Percentiles rank a stretch among this genome's conserved stretches.
These are phyloP conservation scores for Gambusia holbrooki DNA, from an alignment of 2,113 vertebrate species.

Conservation along the genomic window DNA sequence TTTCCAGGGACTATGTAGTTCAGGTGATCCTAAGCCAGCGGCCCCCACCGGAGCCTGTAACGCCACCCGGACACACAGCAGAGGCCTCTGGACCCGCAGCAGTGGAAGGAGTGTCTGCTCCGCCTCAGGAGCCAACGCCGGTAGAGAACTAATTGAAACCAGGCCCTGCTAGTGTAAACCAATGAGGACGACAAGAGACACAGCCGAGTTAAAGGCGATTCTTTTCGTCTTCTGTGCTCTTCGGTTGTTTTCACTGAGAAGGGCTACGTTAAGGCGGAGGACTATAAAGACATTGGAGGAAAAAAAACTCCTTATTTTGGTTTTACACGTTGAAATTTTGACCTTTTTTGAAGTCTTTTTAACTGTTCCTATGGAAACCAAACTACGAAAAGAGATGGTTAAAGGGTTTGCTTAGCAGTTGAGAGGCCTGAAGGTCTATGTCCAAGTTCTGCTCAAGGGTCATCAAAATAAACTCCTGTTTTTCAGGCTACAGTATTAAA, in stretches of 20 bases:
- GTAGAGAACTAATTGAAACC: slow-evolving; percentile 85
- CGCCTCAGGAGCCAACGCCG: slow-evolving; percentile 83
- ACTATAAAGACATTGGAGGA: slow-evolving; percentile 55
- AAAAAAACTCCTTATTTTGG: slow-evolving; percentile 50
- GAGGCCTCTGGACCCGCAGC: slow-evolving; percentile 70
- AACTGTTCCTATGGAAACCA: slow-evolving; percentile 74
- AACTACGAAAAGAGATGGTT: slow-evolving; percentile 52
- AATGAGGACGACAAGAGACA: slow-evolving; percentile 32
- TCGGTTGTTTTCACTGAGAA: slow-evolving; percentile 29
- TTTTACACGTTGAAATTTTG: slow-evolving; percentile 67
- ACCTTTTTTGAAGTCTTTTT: slow-evolving; percentile 68
- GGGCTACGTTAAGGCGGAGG: slow-evolving; percentile 28
- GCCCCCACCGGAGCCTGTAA: slow-evolving; percentile 80
- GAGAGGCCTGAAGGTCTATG: slow-evolving; percentile 50
- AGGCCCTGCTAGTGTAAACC: slow-evolving; percentile 2
- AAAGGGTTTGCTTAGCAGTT: slow-evolving; percentile 50
- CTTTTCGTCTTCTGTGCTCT: slow-evolving; percentile 29
- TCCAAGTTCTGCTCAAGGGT: slow-evolving; percentile 39
- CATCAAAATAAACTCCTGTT: slow-evolving; percentile 16
- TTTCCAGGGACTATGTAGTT: slow-evolving; percentile 97
- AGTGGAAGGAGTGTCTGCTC: slow-evolving; percentile 64
- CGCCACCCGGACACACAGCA: slow-evolving; percentile 71
- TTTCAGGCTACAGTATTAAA: slow-evolving; percentile 52
- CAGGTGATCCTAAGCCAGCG: slow-evolving; percentile 98
- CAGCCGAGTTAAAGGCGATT: slow-evolving; percentile 17